Percentiles rank a stretch among this genome's conserved stretches.
Evolutionary conservation across 2,888 invertebrate genomes (phyloP).

Genomic region (Prosapia bicincta): DNA sequence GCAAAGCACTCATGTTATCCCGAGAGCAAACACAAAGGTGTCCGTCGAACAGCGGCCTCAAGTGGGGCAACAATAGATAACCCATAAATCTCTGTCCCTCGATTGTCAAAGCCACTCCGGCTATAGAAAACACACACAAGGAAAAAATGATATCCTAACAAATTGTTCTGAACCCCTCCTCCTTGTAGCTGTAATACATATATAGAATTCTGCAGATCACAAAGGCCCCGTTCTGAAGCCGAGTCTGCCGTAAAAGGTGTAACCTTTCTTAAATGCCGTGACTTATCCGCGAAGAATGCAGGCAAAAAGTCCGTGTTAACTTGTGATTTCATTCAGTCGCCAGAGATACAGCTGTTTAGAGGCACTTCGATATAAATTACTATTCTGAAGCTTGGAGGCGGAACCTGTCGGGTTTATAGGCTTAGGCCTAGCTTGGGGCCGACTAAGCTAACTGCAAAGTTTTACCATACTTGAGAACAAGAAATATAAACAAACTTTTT

Average conservation of each 20-base stretch:
- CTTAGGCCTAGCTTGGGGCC: too few species aligned
- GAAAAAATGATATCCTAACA: slow-evolving; percentile 27
- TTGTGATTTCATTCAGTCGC: neutral
- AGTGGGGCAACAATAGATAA: neutral
- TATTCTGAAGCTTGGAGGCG: neutral
- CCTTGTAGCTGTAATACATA: neutral
- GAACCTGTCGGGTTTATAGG: neutral
- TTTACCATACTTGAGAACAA: too few species aligned
- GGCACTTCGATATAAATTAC: neutral
- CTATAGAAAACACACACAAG: neutral
- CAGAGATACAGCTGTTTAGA: neutral
- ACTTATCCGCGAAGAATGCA: neutral
- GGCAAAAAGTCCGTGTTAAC: neutral
- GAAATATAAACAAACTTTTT: too few species aligned
- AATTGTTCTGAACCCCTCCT: slow-evolving; percentile 13
- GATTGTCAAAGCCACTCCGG: neutral
- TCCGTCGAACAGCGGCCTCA: neutral
- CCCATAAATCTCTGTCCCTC: neutral
- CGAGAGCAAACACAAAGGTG: slow-evolving; percentile 9
- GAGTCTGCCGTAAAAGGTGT: neutral
- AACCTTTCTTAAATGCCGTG: neutral
- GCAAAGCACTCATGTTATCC: slow-evolving; percentile 2
- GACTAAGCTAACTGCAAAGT: too few species aligned
- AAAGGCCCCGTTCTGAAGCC: neutral
- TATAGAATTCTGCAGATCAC: neutral